phyloP scores from a whole-genome alignment of 2,888 invertebrate species.

The Phaedon cochleariae region DNA sequence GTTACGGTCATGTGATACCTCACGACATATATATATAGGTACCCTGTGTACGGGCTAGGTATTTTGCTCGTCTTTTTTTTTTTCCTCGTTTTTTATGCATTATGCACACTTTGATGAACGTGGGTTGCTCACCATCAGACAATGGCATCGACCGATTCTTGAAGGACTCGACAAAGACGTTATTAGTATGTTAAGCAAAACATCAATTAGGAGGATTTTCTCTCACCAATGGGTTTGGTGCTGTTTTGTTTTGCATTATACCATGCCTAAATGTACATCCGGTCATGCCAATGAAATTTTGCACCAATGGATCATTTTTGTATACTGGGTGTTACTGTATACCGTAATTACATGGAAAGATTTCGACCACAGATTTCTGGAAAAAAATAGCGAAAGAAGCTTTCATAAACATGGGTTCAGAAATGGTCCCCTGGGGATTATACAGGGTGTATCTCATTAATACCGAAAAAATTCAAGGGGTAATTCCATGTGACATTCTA shows the following conservation, averaged over 20 bases:
- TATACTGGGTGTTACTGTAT: too few species aligned
- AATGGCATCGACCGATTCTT: neutral
- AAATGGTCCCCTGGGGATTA: too few species aligned
- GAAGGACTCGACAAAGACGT: neutral
- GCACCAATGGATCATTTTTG: neutral
- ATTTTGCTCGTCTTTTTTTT: constrained; percentile 28
- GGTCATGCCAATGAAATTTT: neutral
- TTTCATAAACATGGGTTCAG: too few species aligned
- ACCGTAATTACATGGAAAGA: too few species aligned
- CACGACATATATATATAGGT: constrained; percentile 25
- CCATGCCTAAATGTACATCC: neutral
- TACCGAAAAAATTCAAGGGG: too few species aligned
- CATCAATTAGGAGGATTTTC: constrained; percentile 1
- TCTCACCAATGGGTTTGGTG: neutral
- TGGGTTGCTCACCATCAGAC: constrained; percentile 6
- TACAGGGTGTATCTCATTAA: too few species aligned
- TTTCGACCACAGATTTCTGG: too few species aligned
- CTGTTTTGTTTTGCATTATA: neutral
- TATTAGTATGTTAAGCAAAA: neutral
- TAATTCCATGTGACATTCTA: too few species aligned
- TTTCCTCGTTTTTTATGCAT: constrained; percentile 29
- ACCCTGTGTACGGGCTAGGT: constrained; percentile 34
- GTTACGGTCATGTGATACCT: constrained; percentile 52
- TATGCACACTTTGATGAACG: constrained; percentile 31
- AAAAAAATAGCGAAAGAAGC: too few species aligned